Percentiles rank a stretch among this genome's conserved stretches.
phyloP scores from a whole-genome alignment of 2,113 vertebrate species.

The Tragelaphus strepsiceros region DNA sequence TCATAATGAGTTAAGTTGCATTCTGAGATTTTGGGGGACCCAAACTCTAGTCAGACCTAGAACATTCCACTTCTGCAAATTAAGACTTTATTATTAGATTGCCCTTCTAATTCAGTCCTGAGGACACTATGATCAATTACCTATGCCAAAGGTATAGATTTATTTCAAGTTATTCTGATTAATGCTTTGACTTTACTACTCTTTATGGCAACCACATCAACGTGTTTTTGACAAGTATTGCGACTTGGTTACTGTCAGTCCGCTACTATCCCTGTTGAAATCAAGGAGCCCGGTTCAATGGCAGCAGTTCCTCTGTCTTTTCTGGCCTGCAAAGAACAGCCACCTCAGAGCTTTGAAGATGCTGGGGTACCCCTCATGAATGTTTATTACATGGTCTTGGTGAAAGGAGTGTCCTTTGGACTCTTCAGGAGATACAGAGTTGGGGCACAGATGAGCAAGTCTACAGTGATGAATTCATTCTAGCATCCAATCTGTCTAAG shows the following conservation, averaged over 20 bases:
- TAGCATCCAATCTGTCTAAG: neutral
- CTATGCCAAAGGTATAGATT: neutral
- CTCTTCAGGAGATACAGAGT: neutral
- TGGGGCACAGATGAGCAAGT: neutral
- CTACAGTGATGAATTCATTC: neutral
- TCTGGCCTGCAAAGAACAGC: neutral
- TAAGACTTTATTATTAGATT: neutral
- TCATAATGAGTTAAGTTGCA: slow-evolving; percentile 16
- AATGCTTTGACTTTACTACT: neutral
- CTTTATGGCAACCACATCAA: neutral
- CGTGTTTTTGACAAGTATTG: neutral
- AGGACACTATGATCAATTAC: neutral
- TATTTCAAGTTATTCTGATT: neutral
- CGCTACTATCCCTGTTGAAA: neutral
- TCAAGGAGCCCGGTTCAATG: neutral
- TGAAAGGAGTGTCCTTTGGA: neutral
- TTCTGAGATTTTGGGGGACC: neutral
- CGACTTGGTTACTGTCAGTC: neutral
- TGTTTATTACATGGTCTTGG: neutral
- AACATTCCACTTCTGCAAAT: neutral
- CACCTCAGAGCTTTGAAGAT: neutral
- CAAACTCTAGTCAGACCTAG: neutral
- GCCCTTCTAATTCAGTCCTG: neutral
- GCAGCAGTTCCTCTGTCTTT: neutral
- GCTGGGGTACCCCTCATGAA: neutral